Evolutionary conservation across 2,888 invertebrate species (phyloP).

Genomic region (Machimus rusticus): DNA sequence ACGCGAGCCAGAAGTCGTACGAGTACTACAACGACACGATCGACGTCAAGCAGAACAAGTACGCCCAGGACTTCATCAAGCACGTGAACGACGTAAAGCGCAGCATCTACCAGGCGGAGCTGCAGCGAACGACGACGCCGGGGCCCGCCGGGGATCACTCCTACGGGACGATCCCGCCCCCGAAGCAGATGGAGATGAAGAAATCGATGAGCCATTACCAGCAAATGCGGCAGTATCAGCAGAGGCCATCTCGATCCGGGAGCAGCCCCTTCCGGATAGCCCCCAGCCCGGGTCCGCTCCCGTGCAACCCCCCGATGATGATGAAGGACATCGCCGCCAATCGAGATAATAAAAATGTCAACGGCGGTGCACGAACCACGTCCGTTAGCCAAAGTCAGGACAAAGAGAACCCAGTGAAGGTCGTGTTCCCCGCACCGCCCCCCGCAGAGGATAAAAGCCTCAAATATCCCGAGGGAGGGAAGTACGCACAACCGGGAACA

Average conservation of each 20-base stretch:
- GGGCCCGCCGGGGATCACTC: slow-evolving; percentile 5
- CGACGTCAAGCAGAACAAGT: slow-evolving; percentile 61
- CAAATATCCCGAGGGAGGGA: slow-evolving; percentile 9
- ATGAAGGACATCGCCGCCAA: slow-evolving; percentile 33
- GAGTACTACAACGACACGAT: slow-evolving; percentile 51
- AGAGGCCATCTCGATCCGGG: neutral
- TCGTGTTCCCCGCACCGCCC: neutral
- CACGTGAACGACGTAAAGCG: slow-evolving; percentile 63
- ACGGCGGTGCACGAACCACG: neutral
- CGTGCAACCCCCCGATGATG: neutral
- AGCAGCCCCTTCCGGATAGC: slow-evolving; percentile 43
- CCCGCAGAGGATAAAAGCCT: neutral
- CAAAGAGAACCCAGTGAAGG: slow-evolving; percentile 22
- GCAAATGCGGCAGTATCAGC: slow-evolving; percentile 47
- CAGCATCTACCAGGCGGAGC: slow-evolving; percentile 61
- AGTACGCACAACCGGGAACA: slow-evolving; percentile 21
- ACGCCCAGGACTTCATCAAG: slow-evolving; percentile 63
- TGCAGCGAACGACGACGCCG: slow-evolving; percentile 53
- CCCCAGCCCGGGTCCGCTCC: neutral
- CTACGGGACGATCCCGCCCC: slow-evolving; percentile 39
- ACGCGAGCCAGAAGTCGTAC: slow-evolving; percentile 51
- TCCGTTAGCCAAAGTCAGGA: neutral
- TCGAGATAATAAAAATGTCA: slow-evolving; percentile 30
- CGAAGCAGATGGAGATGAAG: slow-evolving; percentile 44
- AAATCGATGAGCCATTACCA: slow-evolving; percentile 41